Conservation (phyloP, 2,113 vertebrate species). For the Cygnus atratus region DNA sequence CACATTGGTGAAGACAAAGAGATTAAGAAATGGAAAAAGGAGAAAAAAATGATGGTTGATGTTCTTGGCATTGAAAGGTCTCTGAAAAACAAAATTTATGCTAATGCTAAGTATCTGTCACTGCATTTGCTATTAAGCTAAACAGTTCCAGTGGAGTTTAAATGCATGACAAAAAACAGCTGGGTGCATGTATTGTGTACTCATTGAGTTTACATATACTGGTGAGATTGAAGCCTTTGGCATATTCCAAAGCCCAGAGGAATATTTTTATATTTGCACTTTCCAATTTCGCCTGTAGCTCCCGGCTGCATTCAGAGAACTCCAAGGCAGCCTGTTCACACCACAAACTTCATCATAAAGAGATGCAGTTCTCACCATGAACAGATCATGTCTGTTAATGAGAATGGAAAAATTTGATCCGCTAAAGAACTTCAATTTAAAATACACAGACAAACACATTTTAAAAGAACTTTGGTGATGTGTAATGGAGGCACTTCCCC, state of each 20-base stretch:
- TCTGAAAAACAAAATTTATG: background rate
- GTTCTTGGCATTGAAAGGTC: conserved; percentile 5
- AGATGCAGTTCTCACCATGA: background rate
- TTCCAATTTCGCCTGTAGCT: conserved; percentile 28
- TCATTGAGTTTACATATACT: conserved; percentile 22
- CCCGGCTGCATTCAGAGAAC: background rate
- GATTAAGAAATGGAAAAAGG: background rate
- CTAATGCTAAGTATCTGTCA: conserved; percentile 10
- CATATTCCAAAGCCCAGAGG: conserved; percentile 5
- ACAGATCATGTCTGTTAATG: background rate
- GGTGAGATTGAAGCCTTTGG: conserved; percentile 38
- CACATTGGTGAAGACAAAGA: background rate
- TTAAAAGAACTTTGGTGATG: background rate
- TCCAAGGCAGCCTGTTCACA: background rate
- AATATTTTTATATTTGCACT: conserved; percentile 14
- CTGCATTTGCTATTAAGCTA: conserved; percentile 26
- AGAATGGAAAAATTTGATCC: background rate
- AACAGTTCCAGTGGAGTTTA: conserved; percentile 18
- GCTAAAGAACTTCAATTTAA: background rate
- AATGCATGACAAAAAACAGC: conserved; percentile 27
- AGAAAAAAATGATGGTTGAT: conserved; percentile 11
- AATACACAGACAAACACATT: background rate
- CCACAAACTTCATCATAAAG: background rate
- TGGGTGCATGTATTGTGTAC: background rate
- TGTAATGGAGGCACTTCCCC: background rate